These are phyloP conservation scores for Mionectes olivaceus DNA, from an alignment of 2,797 vertebrate species.

Conservation along the genomic window DNA sequence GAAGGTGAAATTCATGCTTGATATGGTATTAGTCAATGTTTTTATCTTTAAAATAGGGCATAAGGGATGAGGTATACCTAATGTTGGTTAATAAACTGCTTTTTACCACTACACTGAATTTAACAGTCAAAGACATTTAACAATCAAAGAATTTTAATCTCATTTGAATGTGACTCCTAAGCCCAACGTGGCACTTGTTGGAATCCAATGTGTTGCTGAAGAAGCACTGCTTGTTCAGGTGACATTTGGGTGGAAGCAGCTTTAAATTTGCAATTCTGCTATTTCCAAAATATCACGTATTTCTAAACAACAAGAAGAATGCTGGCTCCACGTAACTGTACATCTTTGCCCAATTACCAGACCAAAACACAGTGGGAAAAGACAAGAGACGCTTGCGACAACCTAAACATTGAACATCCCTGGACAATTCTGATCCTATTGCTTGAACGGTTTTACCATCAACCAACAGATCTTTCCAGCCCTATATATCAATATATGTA, in stretches of 20 bases:
- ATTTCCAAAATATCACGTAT: not conserved
- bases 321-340: not conserved
- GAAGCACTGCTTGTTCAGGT: not conserved
- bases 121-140: not conserved
- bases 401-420: not conserved
- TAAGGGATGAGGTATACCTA: not conserved
- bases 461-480: not conserved
- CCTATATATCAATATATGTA: not conserved
- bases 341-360: not conserved
- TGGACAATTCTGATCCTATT: not conserved
- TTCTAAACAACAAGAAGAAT: slow-evolving; percentile 1
- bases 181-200: not conserved
- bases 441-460: not conserved
- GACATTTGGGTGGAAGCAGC: not conserved
- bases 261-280: not conserved
- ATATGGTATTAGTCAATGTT: not conserved
- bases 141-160: not conserved
- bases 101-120: not conserved
- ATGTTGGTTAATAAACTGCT: not conserved
- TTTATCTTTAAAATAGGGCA: not conserved
- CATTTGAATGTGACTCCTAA: not conserved
- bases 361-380: not conserved
- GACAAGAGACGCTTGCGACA: not conserved
- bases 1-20: not conserved
- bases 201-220: not conserved